A percentile compares a stretch with the other conserved stretches of the same genome.
Evolutionary conservation across 2,797 vertebrate species (phyloP).

Genomic region (Nothura maculosa): DNA sequence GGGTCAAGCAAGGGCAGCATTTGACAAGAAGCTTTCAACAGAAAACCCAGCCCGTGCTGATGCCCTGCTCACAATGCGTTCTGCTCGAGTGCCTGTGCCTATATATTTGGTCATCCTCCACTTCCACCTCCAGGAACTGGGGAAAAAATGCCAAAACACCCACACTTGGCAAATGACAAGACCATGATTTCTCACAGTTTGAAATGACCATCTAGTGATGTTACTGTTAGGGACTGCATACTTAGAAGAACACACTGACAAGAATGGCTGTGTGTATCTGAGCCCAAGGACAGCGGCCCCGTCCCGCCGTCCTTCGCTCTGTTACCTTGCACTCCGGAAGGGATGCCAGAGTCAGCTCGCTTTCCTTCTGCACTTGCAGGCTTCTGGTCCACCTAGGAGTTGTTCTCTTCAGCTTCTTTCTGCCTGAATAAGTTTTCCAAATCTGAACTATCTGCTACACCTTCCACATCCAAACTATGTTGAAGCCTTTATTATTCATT

Average conservation of each 20-base stretch:
- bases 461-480: constrained; percentile 94
- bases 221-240: constrained; percentile 61
- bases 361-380: constrained; percentile 75
- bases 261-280: not conserved
- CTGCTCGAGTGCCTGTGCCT: not conserved
- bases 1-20: not conserved
- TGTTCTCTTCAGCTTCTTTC: constrained; percentile 64
- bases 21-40: not conserved
- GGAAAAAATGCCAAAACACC: constrained; percentile 49
- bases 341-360: constrained; percentile 70
- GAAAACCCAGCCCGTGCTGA: not conserved
- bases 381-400: constrained; percentile 75
- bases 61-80: not conserved
- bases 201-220: constrained; percentile 69
- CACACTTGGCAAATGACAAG: constrained; percentile 80
- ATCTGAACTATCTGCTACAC: constrained; percentile 89
- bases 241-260: constrained; percentile 10
- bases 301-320: constrained; percentile 32
- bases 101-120: constrained; percentile 56
- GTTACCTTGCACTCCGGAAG: constrained; percentile 71
- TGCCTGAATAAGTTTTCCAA: constrained; percentile 74
- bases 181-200: constrained; percentile 79
- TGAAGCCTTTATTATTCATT: constrained; percentile 84
- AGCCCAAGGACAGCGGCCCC: constrained; percentile 22
- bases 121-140: constrained; percentile 77